These are phyloP conservation scores for Scelioninae gen. 2 DNA, from an alignment of 2,888 invertebrate species.

Conservation along the genomic window DNA sequence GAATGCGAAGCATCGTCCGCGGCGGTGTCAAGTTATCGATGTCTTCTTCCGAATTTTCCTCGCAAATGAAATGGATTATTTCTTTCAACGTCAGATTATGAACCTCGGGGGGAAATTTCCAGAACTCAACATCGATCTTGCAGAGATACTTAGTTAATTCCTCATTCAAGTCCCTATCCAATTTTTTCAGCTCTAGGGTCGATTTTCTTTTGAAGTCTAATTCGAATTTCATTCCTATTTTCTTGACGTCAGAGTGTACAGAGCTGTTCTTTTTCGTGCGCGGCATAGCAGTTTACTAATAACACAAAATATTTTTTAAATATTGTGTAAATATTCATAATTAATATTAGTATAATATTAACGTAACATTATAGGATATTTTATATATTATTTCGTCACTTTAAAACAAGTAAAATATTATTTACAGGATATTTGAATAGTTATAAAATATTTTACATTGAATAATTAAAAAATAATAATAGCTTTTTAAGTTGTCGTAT, in stretches of 20 bases:
- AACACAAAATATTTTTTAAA: too few relatives aligned
- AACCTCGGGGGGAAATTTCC: conserved; percentile 14
- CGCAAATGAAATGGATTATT: background rate
- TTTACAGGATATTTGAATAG: too few relatives aligned
- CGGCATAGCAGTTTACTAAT: conserved; percentile 7
- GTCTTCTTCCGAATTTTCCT: conserved; percentile 6
- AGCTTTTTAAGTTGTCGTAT: too few relatives aligned
- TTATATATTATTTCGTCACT: too few relatives aligned
- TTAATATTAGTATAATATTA: too few relatives aligned
- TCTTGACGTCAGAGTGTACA: background rate
- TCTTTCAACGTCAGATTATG: conserved; percentile 6
- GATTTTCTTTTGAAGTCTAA: conserved; percentile 28
- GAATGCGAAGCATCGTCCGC: background rate
- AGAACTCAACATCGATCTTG: conserved; percentile 14
- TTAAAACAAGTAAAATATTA: too few relatives aligned
- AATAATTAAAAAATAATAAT: too few relatives aligned
- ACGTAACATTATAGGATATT: too few relatives aligned
- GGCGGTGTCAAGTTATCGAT: background rate
- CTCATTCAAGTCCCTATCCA: conserved; percentile 8
- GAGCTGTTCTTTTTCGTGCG: conserved; percentile 6
- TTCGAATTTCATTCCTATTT: background rate
- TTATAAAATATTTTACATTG: too few relatives aligned
- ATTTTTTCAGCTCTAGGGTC: conserved; percentile 25
- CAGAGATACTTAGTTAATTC: background rate
- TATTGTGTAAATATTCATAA: too few relatives aligned